Percentiles rank a stretch among this genome's conserved stretches.
These are phyloP conservation scores for Chondrosia reniformis DNA, from an alignment of 37 sponge, comb jelly and placozoan species.

Conservation along the genomic window DNA sequence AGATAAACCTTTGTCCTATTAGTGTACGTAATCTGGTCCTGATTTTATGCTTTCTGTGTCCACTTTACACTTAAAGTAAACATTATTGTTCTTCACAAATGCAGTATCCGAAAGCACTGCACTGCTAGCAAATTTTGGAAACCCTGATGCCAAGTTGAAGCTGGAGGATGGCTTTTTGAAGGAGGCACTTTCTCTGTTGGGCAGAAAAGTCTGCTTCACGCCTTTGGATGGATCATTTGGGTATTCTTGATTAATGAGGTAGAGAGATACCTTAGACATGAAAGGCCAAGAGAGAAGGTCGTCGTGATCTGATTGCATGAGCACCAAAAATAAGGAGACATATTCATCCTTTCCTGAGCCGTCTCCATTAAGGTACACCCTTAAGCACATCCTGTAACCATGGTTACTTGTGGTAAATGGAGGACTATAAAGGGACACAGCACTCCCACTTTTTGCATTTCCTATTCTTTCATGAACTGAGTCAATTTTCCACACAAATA, in stretches of 20 bases:
- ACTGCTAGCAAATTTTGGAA: constrained; percentile 43
- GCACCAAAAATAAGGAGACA: constrained; percentile 50
- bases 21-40: neutral
- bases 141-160: constrained; percentile 62
- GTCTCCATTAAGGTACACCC: constrained; percentile 61
- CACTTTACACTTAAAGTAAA: constrained; percentile 31
- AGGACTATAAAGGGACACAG: constrained; percentile 58
- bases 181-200: constrained; percentile 33
- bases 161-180: constrained; percentile 54
- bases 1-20: neutral
- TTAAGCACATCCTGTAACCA: constrained; percentile 58
- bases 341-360: constrained; percentile 57
- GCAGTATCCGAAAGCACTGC: constrained; percentile 2
- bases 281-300: constrained; percentile 67
- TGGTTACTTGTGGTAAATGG: constrained; percentile 56
- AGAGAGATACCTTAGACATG: constrained; percentile 6
- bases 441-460: constrained; percentile 49
- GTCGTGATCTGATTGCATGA: constrained; percentile 67
- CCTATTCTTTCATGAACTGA: constrained; percentile 16
- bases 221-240: neutral
- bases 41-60: neutral
- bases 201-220: constrained; percentile 44
- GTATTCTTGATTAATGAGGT: constrained; percentile 40
- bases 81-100: constrained; percentile 36
- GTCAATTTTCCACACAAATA: constrained; percentile 66